Percentiles rank a stretch among this genome's conserved stretches.
Evolutionary conservation across 2,888 invertebrate genomes (phyloP).

Genomic region (Caenorhabditis panamensis): DNA sequence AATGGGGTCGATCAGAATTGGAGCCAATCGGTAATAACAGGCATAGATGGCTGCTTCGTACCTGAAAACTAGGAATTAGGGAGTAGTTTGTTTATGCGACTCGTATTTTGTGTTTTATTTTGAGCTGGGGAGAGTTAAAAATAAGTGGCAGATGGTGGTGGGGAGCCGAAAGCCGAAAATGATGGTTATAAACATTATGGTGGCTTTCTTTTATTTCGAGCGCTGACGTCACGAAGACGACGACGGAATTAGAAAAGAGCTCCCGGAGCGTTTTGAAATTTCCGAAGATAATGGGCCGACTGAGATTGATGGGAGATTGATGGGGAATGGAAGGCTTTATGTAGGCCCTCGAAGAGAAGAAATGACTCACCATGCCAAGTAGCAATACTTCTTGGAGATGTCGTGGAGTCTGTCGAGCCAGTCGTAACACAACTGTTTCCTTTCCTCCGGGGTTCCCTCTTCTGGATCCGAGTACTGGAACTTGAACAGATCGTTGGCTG

Average conservation of each 20-base stretch:
- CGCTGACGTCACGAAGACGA: constrained; percentile 17
- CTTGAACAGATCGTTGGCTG: constrained; percentile 66
- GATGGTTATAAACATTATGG: constrained; percentile 14
- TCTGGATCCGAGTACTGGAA: constrained; percentile 75
- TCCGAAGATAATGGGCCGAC: not conserved
- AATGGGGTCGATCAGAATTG: constrained; percentile 63
- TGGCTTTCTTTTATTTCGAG: constrained; percentile 11
- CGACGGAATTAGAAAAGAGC: constrained; percentile 8
- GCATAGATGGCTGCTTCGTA: constrained; percentile 74
- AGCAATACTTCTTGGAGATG: constrained; percentile 74
- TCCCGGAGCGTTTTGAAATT: too few relatives aligned
- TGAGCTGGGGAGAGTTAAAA: not conserved
- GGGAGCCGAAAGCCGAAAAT: not conserved
- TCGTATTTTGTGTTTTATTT: not conserved
- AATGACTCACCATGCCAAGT: constrained; percentile 69
- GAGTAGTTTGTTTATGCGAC: too few relatives aligned
- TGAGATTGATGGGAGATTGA: not conserved
- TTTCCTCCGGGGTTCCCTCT: constrained; percentile 71
- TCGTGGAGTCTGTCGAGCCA: constrained; percentile 71
- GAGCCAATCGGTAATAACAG: constrained; percentile 74
- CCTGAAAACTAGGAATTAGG: constrained; percentile 62
- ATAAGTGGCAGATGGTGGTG: not conserved
- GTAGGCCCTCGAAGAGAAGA: not conserved
- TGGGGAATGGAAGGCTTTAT: not conserved
- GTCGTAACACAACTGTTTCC: constrained; percentile 69